Evolutionary conservation across 1,140 invertebrate species (phyloP).

Genomic region (Schlechtendalia chinensis): DNA sequence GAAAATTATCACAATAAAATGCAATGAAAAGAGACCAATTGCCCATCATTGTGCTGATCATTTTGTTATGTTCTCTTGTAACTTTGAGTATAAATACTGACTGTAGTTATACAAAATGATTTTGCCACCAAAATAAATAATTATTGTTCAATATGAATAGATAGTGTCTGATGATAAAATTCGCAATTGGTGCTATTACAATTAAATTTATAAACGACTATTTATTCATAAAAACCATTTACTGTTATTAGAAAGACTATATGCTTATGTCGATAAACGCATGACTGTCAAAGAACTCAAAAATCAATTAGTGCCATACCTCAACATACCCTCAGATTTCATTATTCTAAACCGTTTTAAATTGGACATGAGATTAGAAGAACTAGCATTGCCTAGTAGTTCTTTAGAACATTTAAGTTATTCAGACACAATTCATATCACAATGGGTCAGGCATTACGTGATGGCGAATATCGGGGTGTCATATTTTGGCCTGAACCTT

Average conservation of each 20-base stretch:
- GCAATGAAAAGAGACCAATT: no score
- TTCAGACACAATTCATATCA: constrained; percentile 19
- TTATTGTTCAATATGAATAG: no score
- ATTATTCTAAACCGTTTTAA: constrained; percentile 27
- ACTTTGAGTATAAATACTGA: no score
- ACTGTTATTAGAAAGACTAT: constrained; percentile 12
- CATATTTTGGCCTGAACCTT: constrained; percentile 25
- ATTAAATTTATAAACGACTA: not conserved
- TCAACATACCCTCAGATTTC: constrained; percentile 21
- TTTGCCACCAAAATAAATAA: no score
- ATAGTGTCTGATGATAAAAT: no score
- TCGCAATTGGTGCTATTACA: no score
- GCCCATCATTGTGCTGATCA: no score
- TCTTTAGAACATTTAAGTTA: constrained; percentile 42
- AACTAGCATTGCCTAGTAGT: constrained; percentile 36
- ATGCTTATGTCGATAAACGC: constrained; percentile 38
- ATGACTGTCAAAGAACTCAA: constrained; percentile 46
- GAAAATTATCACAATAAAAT: no score
- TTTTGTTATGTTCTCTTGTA: no score
- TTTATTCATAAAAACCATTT: not conserved
- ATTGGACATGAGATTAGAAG: not conserved
- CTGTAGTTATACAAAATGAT: no score
- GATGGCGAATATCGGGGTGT: constrained; percentile 39
- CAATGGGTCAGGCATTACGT: constrained; percentile 2
- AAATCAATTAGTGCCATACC: constrained; percentile 12